These are phyloP conservation scores for Phoxinus dragarum DNA, from an alignment of 2,797 vertebrate species.

Conservation along the genomic window DNA sequence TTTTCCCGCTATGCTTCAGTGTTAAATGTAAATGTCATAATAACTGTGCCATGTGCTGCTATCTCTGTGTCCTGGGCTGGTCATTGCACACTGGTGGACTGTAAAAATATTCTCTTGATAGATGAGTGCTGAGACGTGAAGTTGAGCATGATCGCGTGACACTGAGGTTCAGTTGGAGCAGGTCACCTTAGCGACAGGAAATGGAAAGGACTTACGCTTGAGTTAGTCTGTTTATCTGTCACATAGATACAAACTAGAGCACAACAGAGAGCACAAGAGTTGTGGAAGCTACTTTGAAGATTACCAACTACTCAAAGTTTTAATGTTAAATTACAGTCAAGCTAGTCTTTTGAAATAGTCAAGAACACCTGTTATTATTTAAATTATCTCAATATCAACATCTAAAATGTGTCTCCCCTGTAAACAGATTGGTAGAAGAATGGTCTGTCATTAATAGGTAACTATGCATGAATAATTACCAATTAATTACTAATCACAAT, in stretches of 20 bases:
- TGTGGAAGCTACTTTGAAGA: not conserved
- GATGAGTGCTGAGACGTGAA: not conserved
- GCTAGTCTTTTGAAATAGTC: not conserved
- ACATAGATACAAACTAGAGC: not conserved
- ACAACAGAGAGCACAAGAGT: not conserved
- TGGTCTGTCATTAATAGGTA: not conserved
- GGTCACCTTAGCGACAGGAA: slow-evolving; percentile 26
- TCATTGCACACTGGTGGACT: slow-evolving; percentile 20
- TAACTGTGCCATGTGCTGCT: slow-evolving; percentile 17
- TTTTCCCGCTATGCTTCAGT: slow-evolving; percentile 14
- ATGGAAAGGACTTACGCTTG: not conserved
- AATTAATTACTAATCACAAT: too few species aligned
- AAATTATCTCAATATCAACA: not conserved
- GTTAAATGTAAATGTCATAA: slow-evolving; percentile 24
- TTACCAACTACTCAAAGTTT: not conserved
- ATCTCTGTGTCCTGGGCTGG: slow-evolving; percentile 12
- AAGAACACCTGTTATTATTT: not conserved
- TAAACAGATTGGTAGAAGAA: not conserved
- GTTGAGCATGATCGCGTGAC: slow-evolving; percentile 3
- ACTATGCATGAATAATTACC: not conserved
- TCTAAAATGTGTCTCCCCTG: not conserved
- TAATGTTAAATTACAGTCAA: not conserved
- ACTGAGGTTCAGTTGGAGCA: not conserved
- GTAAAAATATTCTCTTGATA: slow-evolving; percentile 29
- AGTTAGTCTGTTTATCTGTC: slow-evolving; percentile 11